Evolutionary conservation across 1,140 invertebrate genomes (phyloP), one percentile per base, ranked within the genome.

Genomic region (Procambarus clarkii): DNA sequence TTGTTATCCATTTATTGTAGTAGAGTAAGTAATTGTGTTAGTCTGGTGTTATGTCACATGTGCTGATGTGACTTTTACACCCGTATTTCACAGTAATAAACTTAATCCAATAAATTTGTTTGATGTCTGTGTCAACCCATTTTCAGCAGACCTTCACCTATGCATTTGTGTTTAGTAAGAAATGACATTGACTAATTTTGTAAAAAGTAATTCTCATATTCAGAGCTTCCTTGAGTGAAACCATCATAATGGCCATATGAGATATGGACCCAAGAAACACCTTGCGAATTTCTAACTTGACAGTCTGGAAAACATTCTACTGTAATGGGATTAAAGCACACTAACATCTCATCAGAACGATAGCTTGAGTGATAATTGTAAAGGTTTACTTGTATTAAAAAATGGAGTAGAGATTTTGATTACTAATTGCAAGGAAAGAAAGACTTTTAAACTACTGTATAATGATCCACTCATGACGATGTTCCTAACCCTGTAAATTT

Each of bases 141-240:
- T 34, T 34, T 34, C 34, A 34, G 34, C 34, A 34, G 34, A 34
- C 34, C 34, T 34, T 34, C 34, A 83, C 81, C 60, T 83, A 74
- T 18, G 18, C 9, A 64, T 18, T 18, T 18, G 60, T 21, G 50
- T 54, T 9, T 54, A 64, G 18, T 64, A 80, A 80, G 34, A 83
- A 34, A 46, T 69, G 69, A 83, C 46, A 69, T 83, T 64, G 69
- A 34, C 81, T 60, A 83, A 24, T 44, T 74, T 83, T 69, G 81
- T 18, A 69, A 69, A n/a, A 83, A 83, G 58, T 83, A 45, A 83
- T 44, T 83, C 58, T 74, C 21, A 9, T 11, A 4, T 74, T 24
- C 69, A 74, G 69, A 34, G 34, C 24, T 74, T 74, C 69, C 69
- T 34, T 74, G 8, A 74, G n/a, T 74, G 69, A 7, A n/a, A 3